Conservation (phyloP, 2,888 invertebrate species). For the Melipona beecheii region DNA sequence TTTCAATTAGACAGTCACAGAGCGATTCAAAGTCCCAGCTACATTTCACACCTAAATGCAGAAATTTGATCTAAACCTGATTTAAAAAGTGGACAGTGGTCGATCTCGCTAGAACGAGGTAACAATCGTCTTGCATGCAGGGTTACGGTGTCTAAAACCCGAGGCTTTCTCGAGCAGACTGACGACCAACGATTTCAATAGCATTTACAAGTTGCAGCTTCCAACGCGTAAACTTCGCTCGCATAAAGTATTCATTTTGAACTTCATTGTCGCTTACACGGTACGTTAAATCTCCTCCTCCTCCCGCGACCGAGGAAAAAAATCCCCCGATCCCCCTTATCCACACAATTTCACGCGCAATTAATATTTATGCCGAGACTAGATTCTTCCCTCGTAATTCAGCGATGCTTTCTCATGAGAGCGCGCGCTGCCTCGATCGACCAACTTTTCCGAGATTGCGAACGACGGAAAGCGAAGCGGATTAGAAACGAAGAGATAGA, state of each 20-base stretch:
- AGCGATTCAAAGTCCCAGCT: neutral
- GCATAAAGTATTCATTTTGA: constrained; percentile 41
- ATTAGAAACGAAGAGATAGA: no score
- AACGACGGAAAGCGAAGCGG: neutral
- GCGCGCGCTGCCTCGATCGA: neutral
- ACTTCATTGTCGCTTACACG: constrained; percentile 56
- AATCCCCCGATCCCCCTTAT: constrained; percentile 38
- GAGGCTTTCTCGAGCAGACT: neutral
- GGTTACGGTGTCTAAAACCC: neutral
- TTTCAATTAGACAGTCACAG: neutral
- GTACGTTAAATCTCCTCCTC: constrained; percentile 47
- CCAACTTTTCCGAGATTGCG: neutral
- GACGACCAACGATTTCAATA: constrained; percentile 37
- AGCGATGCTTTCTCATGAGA: neutral
- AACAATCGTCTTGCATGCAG: neutral
- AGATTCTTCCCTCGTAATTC: constrained; percentile 19
- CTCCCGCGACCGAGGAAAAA: constrained; percentile 1
- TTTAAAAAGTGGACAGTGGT: neutral
- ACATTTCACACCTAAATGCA: neutral
- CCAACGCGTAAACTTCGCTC: constrained; percentile 29
- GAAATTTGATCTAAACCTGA: neutral
- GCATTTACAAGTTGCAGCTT: constrained; percentile 3
- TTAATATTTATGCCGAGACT: constrained; percentile 53
- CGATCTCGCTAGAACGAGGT: no score
- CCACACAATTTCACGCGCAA: constrained; percentile 58